Evolutionary conservation across 2,113 vertebrate genomes (phyloP), one percentile per base, ranked within the genome.

Genomic region (Siniperca chuatsi): DNA sequence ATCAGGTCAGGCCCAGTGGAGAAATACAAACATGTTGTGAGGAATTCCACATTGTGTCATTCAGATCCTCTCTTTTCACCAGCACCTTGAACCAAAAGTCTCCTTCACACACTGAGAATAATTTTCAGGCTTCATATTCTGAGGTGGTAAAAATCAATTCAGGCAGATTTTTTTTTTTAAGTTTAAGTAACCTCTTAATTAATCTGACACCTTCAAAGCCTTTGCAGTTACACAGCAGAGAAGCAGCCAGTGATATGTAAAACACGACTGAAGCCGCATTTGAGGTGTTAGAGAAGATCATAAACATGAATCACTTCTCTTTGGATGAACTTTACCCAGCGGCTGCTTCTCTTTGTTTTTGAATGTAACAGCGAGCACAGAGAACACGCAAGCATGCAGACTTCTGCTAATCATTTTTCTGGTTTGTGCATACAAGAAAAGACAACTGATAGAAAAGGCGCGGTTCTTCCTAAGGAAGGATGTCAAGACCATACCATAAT

Each of bases 161-260:
- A 33, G 33, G 48, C 76, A 71, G 42, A 57, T 71, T 77, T 71
- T n/a, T 65, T 61, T 46, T 7, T 21, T 54, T 50, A 37, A 37
- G 5, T 66, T n/a, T 10, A 69, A 54, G 73, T 76, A 82, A 87
- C 33, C 21, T 81, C 20, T 70, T 87, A 89, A 93, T 92, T 92
- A 89, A 89, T 79, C 42, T 60, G 81, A 90, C 92, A 88, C 66
- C 90, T 91, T 92, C 83, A 90, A 93, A 93, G 89, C 42, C 6
- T 57, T 71, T 11, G 23, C 57, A 80, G 80, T 44, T 33, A 48
- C 76, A 44, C 69, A 73, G 74, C 78, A 67, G 64, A 62, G 60
- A 40, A 75, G 75, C 82, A 75, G 72, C 18, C 37, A 37, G 68
- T 57, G 61, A 85, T 78, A 79, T 91, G 86, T 89, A 85, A 92